Evolutionary conservation across 2,888 invertebrate species (phyloP).

Genomic region (Congeria kusceri): DNA sequence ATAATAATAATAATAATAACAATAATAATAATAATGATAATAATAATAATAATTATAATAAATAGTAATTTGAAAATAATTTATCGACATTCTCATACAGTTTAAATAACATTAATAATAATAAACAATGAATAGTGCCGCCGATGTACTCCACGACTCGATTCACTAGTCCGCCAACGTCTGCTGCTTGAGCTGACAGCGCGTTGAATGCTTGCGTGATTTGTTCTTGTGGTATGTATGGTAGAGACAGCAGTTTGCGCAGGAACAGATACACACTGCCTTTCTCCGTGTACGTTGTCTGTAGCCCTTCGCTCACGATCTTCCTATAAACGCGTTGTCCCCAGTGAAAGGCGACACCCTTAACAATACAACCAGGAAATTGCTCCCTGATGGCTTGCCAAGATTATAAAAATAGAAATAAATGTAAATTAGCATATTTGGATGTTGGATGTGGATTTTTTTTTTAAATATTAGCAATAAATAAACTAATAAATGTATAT

Average conservation of each 20-base stretch:
- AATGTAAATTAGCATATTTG: not conserved
- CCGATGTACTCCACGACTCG: conserved; percentile 7
- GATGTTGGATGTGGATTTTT: no score
- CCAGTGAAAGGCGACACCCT: conserved; percentile 54
- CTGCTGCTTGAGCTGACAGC: not conserved
- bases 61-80: conserved; percentile 5
- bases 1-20: no score
- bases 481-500: no score
- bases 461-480: no score
- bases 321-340: conserved; percentile 40
- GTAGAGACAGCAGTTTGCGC: conserved; percentile 31
- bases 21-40: no score
- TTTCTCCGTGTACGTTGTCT: conserved; percentile 32
- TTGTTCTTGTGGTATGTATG: conserved; percentile 30
- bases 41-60: no score
- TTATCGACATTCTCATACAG: conserved; percentile 12
- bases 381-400: conserved; percentile 21
- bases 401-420: conserved; percentile 4
- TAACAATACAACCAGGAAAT: conserved; percentile 17
- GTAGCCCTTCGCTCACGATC: conserved; percentile 13
- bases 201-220: conserved; percentile 9
- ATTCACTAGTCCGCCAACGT: not conserved
- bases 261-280: conserved; percentile 27
- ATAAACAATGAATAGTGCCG: no score
- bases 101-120: no score